Conservation (phyloP, 2,888 invertebrate species). For the Harpagoxenus sublaevis region DNA sequence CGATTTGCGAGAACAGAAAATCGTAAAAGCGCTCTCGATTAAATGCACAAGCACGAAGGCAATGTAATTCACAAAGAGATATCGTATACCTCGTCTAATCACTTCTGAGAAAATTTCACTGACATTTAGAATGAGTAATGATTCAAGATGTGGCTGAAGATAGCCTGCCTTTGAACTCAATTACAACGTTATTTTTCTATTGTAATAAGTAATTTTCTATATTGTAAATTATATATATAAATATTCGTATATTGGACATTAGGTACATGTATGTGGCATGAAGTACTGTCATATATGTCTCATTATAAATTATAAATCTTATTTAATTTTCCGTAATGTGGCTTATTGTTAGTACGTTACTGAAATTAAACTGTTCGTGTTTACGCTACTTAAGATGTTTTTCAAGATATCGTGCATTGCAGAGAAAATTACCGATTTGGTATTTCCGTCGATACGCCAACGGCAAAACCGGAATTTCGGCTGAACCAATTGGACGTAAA, state of each 20-base stretch:
- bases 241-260: not conserved
- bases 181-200: not conserved
- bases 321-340: not conserved
- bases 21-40: slow-evolving; percentile 18
- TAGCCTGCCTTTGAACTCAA: not conserved
- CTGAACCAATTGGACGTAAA: not conserved
- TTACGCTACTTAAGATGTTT: not conserved
- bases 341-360: not conserved
- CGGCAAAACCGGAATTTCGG: slow-evolving; percentile 21
- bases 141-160: not conserved
- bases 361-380: not conserved
- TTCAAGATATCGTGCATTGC: not conserved
- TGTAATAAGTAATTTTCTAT: not conserved
- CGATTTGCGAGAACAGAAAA: slow-evolving; percentile 26
- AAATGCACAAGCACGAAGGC: not conserved
- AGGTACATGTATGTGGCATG: not conserved
- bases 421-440: not conserved
- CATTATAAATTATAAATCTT: slow-evolving; percentile 7
- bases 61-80: not conserved
- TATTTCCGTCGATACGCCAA: slow-evolving; percentile 2
- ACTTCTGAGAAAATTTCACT: not conserved
- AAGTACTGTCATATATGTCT: not conserved
- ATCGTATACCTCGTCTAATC: not conserved
- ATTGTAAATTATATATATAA: not conserved
- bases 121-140: slow-evolving; percentile 2